Percentiles rank a stretch among this genome's conserved stretches.
Evolutionary conservation across 2,797 vertebrate species (phyloP).

Genomic region (Enteromius viviparus): DNA sequence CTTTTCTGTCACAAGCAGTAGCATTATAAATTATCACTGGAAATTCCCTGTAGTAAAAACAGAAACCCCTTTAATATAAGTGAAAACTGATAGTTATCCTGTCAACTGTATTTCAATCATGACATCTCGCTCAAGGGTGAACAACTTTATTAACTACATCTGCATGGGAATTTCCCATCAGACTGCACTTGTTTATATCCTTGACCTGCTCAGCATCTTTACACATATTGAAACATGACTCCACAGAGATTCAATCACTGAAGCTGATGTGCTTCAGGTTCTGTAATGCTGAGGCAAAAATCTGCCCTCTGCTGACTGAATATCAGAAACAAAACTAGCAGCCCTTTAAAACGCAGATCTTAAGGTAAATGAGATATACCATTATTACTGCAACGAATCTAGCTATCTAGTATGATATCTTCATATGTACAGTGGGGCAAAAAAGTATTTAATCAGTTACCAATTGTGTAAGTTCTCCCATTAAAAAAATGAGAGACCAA

Average conservation of each 20-base stretch:
- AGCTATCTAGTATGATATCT: too few relatives aligned
- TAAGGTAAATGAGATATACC: neutral
- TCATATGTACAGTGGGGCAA: too few relatives aligned
- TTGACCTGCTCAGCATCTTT: slow-evolving; percentile 17
- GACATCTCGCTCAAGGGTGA: neutral
- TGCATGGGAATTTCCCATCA: slow-evolving; percentile 28
- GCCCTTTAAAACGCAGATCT: neutral
- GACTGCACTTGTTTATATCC: slow-evolving; percentile 16
- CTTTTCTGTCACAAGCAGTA: neutral
- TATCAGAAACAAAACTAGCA: neutral
- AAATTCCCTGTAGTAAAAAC: slow-evolving; percentile 51
- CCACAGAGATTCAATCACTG: neutral
- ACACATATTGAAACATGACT: slow-evolving; percentile 18
- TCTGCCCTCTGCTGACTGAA: slow-evolving; percentile 35
- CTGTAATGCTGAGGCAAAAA: neutral
- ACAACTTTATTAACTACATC: slow-evolving; percentile 32
- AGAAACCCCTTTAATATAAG: slow-evolving; percentile 19
- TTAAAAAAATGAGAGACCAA: too few relatives aligned
- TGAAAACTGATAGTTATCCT: slow-evolving; percentile 33
- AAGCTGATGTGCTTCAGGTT: neutral
- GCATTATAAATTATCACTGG: slow-evolving; percentile 22
- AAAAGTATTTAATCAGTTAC: too few relatives aligned
- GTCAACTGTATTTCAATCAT: slow-evolving; percentile 21
- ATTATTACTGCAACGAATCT: neutral
- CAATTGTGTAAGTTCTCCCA: too few relatives aligned